Percentiles rank a stretch among this genome's conserved stretches.
Evolutionary conservation across 2,797 vertebrate genomes (phyloP).

Genomic region (Numenius phaeopus): DNA sequence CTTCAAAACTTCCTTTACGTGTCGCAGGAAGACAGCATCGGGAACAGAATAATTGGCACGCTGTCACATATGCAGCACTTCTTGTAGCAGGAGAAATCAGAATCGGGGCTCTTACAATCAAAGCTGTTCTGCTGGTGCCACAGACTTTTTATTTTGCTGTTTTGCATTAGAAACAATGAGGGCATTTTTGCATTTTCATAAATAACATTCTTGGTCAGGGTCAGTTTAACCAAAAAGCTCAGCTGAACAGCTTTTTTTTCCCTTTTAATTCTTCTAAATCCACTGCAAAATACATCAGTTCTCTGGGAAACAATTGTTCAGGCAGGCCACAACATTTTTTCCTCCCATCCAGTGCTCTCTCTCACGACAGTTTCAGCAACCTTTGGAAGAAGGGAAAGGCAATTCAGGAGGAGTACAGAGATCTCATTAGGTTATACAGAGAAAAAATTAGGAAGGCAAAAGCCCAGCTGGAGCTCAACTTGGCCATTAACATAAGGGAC

Average conservation of each 20-base stretch:
- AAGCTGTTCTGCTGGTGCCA: not conserved
- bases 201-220: slow-evolving; percentile 17
- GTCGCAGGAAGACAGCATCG: not conserved
- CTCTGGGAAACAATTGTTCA: not conserved
- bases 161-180: not conserved
- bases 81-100: not conserved
- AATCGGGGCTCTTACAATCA: fast-evolving
- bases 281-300: not conserved
- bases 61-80: not conserved
- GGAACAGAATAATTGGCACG: not conserved
- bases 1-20: not conserved
- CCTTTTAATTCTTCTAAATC: not conserved
- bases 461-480: no score
- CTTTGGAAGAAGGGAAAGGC: no score
- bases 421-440: no score
- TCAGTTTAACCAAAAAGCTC: not conserved
- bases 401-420: no score
- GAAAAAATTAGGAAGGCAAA: no score
- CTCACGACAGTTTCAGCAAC: not conserved
- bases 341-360: not conserved
- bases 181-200: not conserved
- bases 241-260: not conserved
- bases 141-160: not conserved
- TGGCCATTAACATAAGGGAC: no score
- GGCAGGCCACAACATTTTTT: not conserved